Percentiles rank a stretch among this genome's conserved stretches.
phyloP scores from a whole-genome alignment of 2,888 invertebrate genomes.

The Synergus gifuensis region DNA sequence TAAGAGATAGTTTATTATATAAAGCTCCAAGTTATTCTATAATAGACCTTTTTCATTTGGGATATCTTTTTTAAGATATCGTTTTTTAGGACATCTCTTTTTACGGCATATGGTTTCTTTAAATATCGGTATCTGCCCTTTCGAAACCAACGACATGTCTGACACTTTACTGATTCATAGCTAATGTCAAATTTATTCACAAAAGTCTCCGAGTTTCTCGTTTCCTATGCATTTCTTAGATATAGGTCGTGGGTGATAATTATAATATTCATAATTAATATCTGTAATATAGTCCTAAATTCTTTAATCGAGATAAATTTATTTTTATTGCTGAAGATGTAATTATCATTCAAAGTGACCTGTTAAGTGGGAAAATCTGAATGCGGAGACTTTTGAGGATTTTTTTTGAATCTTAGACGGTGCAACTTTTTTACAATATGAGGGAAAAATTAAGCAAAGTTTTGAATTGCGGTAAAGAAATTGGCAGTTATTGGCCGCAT shows the following conservation, averaged over 20 bases:
- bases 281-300: conserved; percentile 11
- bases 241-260: not conserved
- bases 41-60: not conserved
- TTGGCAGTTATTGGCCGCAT: not conserved
- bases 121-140: conserved; percentile 3
- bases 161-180: not conserved
- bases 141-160: conserved; percentile 16
- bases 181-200: not conserved
- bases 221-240: not conserved
- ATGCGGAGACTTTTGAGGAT: not conserved
- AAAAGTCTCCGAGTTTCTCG: not conserved
- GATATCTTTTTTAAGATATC: not conserved
- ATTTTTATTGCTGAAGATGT: conserved; percentile 7
- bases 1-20: conserved; percentile 9
- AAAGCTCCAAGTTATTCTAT: not conserved
- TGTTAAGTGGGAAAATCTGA: not conserved
- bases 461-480: conserved; percentile 10
- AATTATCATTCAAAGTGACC: conserved; percentile 20
- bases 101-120: not conserved
- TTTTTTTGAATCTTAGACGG: not conserved
- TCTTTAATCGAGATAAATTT: conserved; percentile 27
- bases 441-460: conserved; percentile 18
- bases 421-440: conserved; percentile 24
- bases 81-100: not conserved
- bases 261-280: not conserved